phyloP scores from a whole-genome alignment of 2,888 invertebrate species.

The Nemurella pictetii region DNA sequence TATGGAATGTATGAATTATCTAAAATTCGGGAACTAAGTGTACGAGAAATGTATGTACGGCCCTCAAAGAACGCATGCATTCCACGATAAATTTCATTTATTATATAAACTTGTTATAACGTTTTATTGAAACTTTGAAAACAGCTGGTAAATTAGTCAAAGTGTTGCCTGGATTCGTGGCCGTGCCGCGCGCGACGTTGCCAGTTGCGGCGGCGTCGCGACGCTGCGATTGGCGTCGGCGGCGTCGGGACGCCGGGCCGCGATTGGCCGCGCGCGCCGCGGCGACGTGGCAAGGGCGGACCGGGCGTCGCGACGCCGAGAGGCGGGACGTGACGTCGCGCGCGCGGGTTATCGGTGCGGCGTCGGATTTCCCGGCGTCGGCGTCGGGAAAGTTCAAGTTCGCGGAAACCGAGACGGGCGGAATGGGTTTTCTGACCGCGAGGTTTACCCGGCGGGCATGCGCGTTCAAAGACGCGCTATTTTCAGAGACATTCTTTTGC shows the following conservation, averaged over 20 bases:
- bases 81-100: background rate
- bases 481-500: background rate
- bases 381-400: slow-evolving; percentile 20
- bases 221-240: background rate
- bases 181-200: background rate
- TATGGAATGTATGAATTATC: background rate
- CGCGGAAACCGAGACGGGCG: background rate
- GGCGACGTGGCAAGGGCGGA: slow-evolving; percentile 34
- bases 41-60: background rate
- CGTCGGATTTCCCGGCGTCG: slow-evolving; percentile 8
- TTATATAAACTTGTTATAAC: too few species aligned
- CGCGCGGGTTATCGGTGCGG: slow-evolving; percentile 27
- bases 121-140: too few species aligned
- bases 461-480: background rate
- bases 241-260: background rate
- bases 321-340: slow-evolving; percentile 16
- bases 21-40: background rate
- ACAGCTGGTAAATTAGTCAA: background rate
- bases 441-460: background rate
- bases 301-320: slow-evolving; percentile 34
- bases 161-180: background rate
- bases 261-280: slow-evolving; percentile 22
- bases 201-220: background rate
- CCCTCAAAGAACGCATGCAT: background rate
- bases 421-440: background rate